Evolutionary conservation across 2,113 vertebrate species (phyloP).

Genomic region (Apteryx owenii): DNA sequence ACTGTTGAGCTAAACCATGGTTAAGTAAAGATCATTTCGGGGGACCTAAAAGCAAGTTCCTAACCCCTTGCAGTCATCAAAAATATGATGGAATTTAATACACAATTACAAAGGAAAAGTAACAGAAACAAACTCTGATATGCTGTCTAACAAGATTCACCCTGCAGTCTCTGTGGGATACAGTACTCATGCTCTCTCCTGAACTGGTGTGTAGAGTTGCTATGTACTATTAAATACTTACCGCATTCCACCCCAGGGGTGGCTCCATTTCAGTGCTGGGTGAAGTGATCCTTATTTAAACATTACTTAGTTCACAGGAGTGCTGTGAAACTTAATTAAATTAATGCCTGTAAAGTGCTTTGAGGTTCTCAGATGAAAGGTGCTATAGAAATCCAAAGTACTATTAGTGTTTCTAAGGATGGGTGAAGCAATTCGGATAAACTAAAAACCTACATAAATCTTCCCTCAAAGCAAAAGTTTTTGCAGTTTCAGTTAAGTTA

Average conservation of each 20-base stretch:
- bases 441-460: slow-evolving; percentile 29
- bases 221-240: slow-evolving; percentile 8
- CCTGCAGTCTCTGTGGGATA: background rate
- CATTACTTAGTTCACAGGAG: slow-evolving; percentile 60
- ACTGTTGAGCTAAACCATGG: background rate
- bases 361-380: slow-evolving; percentile 67
- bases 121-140: background rate
- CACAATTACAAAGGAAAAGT: background rate
- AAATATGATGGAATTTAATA: background rate
- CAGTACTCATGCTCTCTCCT: background rate
- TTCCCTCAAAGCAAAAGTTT: slow-evolving; percentile 4
- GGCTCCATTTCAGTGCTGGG: slow-evolving; percentile 45
- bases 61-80: background rate
- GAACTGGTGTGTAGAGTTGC: slow-evolving; percentile 16
- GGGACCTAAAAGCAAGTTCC: background rate
- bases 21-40: background rate
- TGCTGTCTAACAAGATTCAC: background rate
- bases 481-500: background rate
- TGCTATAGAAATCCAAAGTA: slow-evolving; percentile 52
- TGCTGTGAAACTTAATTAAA: slow-evolving; percentile 69
- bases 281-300: slow-evolving; percentile 70
- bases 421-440: slow-evolving; percentile 23
- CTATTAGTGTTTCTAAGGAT: slow-evolving; percentile 33
- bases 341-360: slow-evolving; percentile 62
- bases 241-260: slow-evolving; percentile 36